Conservation (phyloP, 1,140 invertebrate genomes). For the Drosophila bipectinata region DNA sequence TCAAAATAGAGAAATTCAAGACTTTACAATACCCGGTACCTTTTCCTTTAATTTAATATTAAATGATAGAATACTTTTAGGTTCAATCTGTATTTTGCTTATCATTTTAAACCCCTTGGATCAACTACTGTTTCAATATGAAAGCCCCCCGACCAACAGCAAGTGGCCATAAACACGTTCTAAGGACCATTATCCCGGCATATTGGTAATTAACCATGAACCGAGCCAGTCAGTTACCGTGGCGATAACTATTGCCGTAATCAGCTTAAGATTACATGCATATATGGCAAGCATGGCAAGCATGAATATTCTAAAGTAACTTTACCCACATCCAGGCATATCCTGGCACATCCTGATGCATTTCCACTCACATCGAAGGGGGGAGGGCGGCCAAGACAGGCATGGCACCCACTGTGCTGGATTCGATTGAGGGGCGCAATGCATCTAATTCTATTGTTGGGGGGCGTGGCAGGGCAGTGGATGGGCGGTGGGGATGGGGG, state of each 20-base stretch:
- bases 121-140: not conserved
- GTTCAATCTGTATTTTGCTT: no score
- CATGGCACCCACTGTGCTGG: not conserved
- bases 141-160: not conserved
- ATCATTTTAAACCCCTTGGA: no score
- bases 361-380: not conserved
- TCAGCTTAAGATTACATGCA: constrained; percentile 20
- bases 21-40: no score
- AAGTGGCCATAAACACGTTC: not conserved
- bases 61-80: no score
- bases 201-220: constrained; percentile 4
- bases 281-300: no score
- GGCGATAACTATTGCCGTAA: constrained; percentile 25
- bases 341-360: not conserved
- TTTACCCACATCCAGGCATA: not conserved
- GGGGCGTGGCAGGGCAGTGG: not conserved
- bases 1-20: no score
- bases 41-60: no score
- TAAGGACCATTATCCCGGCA: not conserved
- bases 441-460: constrained; percentile 18
- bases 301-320: constrained; percentile 1
- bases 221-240: constrained; percentile 12
- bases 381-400: no score
- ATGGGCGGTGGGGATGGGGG: not conserved
- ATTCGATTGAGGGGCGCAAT: not conserved